A percentile compares a stretch with the other conserved stretches of the same genome.
These are phyloP conservation scores for Marasmarcha lunaedactyla DNA, from an alignment of 2,888 invertebrate species.

Conservation along the genomic window DNA sequence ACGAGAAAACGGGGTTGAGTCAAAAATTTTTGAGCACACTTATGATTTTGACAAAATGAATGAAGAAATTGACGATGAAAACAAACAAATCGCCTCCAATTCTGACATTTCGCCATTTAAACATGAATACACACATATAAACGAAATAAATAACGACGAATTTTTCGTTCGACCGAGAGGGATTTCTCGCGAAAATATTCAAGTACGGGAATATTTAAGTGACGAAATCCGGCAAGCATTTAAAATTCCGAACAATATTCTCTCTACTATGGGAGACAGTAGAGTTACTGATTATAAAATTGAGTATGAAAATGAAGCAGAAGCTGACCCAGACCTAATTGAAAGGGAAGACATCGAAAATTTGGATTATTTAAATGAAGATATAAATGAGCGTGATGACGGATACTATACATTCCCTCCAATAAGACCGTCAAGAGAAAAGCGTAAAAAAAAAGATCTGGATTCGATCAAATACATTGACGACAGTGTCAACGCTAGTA, in stretches of 20 bases:
- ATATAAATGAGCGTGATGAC: slow-evolving; percentile 59
- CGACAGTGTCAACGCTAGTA: slow-evolving; percentile 46
- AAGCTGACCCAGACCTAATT: slow-evolving; percentile 46
- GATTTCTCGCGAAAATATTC: slow-evolving; percentile 85
- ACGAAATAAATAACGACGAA: slow-evolving; percentile 89
- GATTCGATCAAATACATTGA: slow-evolving; percentile 53
- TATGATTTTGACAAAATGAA: slow-evolving; percentile 70
- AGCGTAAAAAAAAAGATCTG: slow-evolving; percentile 56
- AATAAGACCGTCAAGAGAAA: slow-evolving; percentile 67
- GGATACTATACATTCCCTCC: slow-evolving; percentile 68
- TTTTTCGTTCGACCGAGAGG: slow-evolving; percentile 87
- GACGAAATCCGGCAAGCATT: slow-evolving; percentile 86
- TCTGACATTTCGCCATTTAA: slow-evolving; percentile 48
- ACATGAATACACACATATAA: slow-evolving; percentile 71
- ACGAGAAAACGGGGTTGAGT: slow-evolving; percentile 33
- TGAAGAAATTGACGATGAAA: slow-evolving; percentile 66
- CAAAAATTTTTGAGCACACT: slow-evolving; percentile 42
- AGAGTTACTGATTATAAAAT: slow-evolving; percentile 32
- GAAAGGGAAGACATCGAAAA: slow-evolving; percentile 34
- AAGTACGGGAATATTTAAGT: slow-evolving; percentile 81
- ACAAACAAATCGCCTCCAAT: slow-evolving; percentile 30
- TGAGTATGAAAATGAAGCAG: slow-evolving; percentile 45
- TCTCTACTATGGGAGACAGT: slow-evolving; percentile 71
- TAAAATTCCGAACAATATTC: slow-evolving; percentile 74
- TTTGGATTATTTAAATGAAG: slow-evolving; percentile 47